Evolutionary conservation across 2,113 vertebrate species (phyloP).

Genomic region (Clarias macrocephalus): DNA sequence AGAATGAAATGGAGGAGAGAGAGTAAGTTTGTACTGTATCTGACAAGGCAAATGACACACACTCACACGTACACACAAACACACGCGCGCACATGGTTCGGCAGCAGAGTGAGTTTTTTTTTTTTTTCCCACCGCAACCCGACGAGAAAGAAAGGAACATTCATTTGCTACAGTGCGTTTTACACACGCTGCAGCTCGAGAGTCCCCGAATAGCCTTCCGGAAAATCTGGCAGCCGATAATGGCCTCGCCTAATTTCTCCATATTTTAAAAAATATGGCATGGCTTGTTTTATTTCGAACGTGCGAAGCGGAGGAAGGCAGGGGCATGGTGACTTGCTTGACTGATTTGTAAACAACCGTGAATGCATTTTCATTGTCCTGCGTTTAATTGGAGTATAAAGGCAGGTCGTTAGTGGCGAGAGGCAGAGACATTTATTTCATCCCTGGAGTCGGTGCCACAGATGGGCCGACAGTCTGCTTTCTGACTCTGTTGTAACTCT

Average conservation of each 20-base stretch:
- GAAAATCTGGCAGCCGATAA: slow-evolving; percentile 21
- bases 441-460: slow-evolving; percentile 52
- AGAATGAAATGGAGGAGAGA: slow-evolving; percentile 54
- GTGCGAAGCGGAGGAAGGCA: not conserved
- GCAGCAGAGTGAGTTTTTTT: slow-evolving; percentile 48
- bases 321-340: slow-evolving; percentile 26
- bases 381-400: slow-evolving; percentile 56
- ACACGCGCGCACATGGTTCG: slow-evolving; percentile 7
- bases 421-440: slow-evolving; percentile 29
- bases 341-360: slow-evolving; percentile 52
- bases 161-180: slow-evolving; percentile 41
- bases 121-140: slow-evolving; percentile 51
- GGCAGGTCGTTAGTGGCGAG: slow-evolving; percentile 47
- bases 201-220: slow-evolving; percentile 28
- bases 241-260: not conserved
- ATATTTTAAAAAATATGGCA: slow-evolving; percentile 13
- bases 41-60: slow-evolving; percentile 56
- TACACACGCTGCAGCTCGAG: slow-evolving; percentile 20
- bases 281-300: not conserved
- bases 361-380: slow-evolving; percentile 40
- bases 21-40: slow-evolving; percentile 58
- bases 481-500: slow-evolving; percentile 40
- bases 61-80: slow-evolving; percentile 14
- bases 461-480: slow-evolving; percentile 51
- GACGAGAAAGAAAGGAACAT: slow-evolving; percentile 46